Base-by-base conservation (phyloP, 2,113 vertebrate species). In the Monopterus albus region DNA sequence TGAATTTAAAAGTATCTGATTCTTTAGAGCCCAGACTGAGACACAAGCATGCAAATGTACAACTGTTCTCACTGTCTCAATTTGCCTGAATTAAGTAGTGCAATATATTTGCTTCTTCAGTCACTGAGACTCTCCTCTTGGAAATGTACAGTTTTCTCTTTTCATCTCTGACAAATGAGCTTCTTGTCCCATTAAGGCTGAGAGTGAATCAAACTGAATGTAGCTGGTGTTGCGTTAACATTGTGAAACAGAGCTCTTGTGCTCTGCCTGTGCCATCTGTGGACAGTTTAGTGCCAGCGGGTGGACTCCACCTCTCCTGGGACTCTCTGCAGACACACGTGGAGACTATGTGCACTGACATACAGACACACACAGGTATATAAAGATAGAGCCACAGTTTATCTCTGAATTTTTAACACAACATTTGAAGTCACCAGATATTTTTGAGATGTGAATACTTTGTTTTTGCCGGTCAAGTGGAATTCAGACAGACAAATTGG, bases 231-330 rank as follows among this genome's bases (percentile, higher is more conserved):
- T 42, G 40, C 20, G 17, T 69, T 63, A 42, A 62, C 39, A 66
- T 64, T 61, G 59, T 72, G 26, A 90, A 78, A 67, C 79, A 38
- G 56, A 69, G 68, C 49, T 36, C 70, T 87, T 90, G 79, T 87
- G 53, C 77, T 69, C 57, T 5, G 52, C 50, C 50, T 78, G 59
- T 33, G 60, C 82, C 81, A 81, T 83, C 88, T 88, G 86, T 80
- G 71, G 71, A 85, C 56, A n/a, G 74, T 79, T 67, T 31, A 47
- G 53, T 79, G 79, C 81, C 87, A 87, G 71, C 35, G 58, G 75
- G 70, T 35, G 63, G 70, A 71, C 8, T 64, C 78, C 25, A 0
- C 26, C 7, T 78, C 82, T 71, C 72, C 21, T 15, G 75, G 84
- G 81, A 81, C 66, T 51, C 46, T 63, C 53, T 53, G 58, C 12